Conservation (phyloP, 2,113 vertebrate genomes). For the Ranitomeya imitator region DNA sequence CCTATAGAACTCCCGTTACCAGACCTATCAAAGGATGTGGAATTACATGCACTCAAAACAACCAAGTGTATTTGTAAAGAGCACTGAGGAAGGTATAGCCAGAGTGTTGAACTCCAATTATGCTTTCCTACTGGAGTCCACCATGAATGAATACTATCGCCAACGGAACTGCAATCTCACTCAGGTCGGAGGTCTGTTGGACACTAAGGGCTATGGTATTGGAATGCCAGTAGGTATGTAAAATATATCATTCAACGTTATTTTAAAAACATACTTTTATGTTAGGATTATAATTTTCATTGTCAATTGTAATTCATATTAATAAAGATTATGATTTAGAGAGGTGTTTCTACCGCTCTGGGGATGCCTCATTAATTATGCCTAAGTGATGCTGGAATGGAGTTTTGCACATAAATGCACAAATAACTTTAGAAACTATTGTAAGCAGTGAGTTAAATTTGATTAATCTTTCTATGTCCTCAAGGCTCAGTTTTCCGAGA, state of each 20-base stretch:
- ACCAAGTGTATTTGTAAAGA: conserved; percentile 97
- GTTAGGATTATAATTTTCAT: too few species aligned
- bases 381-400: not conserved
- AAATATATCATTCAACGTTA: not conserved
- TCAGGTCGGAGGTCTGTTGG: conserved; percentile 96
- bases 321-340: not conserved
- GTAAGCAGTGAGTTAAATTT: not conserved
- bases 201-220: conserved; percentile 99
- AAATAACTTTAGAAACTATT: not conserved
- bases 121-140: conserved; percentile 96
- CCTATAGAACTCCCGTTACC: conserved; percentile 94
- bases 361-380: not conserved
- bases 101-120: conserved; percentile 97
- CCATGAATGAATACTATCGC: conserved; percentile 98
- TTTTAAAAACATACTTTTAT: not conserved
- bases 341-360: not conserved
- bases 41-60: conserved; percentile 99
- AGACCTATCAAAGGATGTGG: conserved; percentile 99
- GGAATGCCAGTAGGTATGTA: conserved; percentile 93
- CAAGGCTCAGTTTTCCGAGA: conserved; percentile 92
- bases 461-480: conserved; percentile 20
- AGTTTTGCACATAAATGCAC: not conserved
- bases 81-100: conserved; percentile 96
- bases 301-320: too few species aligned
- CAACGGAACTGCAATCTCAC: conserved; percentile 99